Percentiles rank a stretch among this genome's conserved stretches.
These are phyloP conservation scores for Abrostola tripartita DNA, from an alignment of 2,888 invertebrate species.

Conservation along the genomic window DNA sequence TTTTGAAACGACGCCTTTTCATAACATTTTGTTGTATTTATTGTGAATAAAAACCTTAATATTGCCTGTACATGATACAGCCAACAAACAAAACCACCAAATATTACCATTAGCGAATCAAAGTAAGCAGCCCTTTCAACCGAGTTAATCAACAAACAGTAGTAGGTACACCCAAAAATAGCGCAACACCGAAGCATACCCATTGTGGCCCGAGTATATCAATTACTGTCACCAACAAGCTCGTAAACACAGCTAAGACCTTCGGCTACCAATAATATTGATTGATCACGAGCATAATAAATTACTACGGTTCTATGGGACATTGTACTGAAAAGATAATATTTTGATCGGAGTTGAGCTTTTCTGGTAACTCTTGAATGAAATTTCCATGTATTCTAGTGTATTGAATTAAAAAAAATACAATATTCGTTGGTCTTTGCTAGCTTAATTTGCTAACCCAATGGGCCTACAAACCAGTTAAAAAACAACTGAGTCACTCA, in stretches of 20 bases:
- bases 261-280: constrained; percentile 56
- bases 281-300: constrained; percentile 55
- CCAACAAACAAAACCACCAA: neutral
- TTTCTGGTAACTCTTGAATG: too few species aligned
- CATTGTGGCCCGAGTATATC: constrained; percentile 51
- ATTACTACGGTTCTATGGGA: constrained; percentile 22
- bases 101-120: neutral
- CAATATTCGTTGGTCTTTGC: too few species aligned
- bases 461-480: too few species aligned
- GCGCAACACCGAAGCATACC: constrained; percentile 10
- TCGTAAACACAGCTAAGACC: constrained; percentile 55
- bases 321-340: constrained; percentile 8
- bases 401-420: too few species aligned
- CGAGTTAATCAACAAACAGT: neutral
- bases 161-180: constrained; percentile 14
- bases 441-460: too few species aligned
- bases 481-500: too few species aligned
- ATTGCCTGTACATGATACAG: too few species aligned
- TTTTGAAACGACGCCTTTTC: too few species aligned
- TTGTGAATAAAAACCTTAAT: too few species aligned
- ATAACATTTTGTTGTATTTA: too few species aligned
- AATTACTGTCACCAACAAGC: constrained; percentile 61
- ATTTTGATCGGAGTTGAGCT: neutral
- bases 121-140: neutral
- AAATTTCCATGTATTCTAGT: too few species aligned